phyloP scores from a whole-genome alignment of 2,113 vertebrate species.

The Gallinago paraguaiae region DNA sequence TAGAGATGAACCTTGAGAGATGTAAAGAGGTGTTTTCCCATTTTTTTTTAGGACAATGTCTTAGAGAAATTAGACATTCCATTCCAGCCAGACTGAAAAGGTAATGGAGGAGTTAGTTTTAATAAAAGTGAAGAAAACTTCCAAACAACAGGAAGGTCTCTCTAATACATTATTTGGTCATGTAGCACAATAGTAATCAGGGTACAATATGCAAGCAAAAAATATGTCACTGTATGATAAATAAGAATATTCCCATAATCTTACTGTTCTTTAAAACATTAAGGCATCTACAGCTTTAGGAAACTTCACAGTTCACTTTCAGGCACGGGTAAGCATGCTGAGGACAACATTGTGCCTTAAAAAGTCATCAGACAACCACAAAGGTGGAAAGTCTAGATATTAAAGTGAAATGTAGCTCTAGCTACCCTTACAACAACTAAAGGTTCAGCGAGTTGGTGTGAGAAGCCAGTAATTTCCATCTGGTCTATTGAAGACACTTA shows the following conservation, averaged over 20 bases:
- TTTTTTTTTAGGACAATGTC: not conserved
- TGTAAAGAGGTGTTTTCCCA: not conserved
- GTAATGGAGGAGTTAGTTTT: not conserved
- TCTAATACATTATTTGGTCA: not conserved
- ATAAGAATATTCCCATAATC: not conserved
- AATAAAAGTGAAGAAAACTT: not conserved
- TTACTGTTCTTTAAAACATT: not conserved
- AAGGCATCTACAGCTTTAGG: not conserved
- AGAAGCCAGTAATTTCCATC: not conserved
- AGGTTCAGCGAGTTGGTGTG: not conserved
- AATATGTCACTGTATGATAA: not conserved
- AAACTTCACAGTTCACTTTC: not conserved
- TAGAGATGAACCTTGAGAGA: not conserved
- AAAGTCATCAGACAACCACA: not conserved
- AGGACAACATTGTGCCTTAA: not conserved
- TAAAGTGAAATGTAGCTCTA: not conserved
- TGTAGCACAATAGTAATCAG: not conserved
- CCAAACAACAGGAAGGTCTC: not conserved
- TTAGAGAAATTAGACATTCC: not conserved
- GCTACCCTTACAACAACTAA: not conserved
- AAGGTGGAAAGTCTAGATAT: not conserved
- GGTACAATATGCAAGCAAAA: not conserved
- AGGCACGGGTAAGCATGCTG: not conserved
- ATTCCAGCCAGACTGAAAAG: not conserved
- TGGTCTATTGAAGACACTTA: not conserved